A percentile compares a stretch with the other conserved stretches of the same genome.
These are phyloP conservation scores for Gambusia affinis DNA, from an alignment of 2,113 vertebrate genomes.

Conservation along the genomic window DNA sequence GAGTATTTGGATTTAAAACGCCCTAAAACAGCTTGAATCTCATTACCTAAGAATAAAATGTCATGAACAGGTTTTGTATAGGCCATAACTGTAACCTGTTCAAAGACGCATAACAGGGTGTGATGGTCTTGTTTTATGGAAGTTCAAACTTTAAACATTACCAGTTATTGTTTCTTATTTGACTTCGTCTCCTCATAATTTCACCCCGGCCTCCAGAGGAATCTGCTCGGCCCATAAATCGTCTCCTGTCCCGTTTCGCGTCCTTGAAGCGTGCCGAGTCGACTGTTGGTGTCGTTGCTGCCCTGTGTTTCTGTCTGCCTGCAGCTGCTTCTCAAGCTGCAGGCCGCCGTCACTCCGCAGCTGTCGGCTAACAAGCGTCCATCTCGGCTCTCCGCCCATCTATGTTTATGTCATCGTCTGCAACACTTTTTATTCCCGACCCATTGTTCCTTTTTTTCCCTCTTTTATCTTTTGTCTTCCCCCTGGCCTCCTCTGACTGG, in stretches of 20 bases:
- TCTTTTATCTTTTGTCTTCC: background rate
- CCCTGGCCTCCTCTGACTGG: conserved; percentile 11
- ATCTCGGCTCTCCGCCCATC: conserved; percentile 43
- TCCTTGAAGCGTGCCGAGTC: conserved; percentile 27
- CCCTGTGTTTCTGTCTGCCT: conserved; percentile 30
- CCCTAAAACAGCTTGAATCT: too few species aligned
- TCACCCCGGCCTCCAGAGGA: conserved; percentile 30
- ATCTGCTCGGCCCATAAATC: conserved; percentile 45
- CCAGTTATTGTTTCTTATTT: conserved; percentile 20
- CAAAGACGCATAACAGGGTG: too few species aligned
- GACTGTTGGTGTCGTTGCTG: conserved; percentile 28
- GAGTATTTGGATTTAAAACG: too few species aligned
- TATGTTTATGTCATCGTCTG: conserved; percentile 22
- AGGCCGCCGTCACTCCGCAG: conserved; percentile 57
- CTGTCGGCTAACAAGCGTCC: conserved; percentile 74
- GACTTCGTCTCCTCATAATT: conserved; percentile 10
- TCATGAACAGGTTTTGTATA: too few species aligned
- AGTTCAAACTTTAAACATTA: conserved; percentile 24
- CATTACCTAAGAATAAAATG: too few species aligned
- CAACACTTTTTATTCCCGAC: conserved; percentile 1
- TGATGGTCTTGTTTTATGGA: background rate
- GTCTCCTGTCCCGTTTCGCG: background rate
- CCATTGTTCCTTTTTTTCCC: background rate
- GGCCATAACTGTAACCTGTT: too few species aligned
- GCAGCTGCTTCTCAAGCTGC: conserved; percentile 51